phyloP scores from a whole-genome alignment of 2,888 invertebrate species.

The Brachyopa scutellaris region DNA sequence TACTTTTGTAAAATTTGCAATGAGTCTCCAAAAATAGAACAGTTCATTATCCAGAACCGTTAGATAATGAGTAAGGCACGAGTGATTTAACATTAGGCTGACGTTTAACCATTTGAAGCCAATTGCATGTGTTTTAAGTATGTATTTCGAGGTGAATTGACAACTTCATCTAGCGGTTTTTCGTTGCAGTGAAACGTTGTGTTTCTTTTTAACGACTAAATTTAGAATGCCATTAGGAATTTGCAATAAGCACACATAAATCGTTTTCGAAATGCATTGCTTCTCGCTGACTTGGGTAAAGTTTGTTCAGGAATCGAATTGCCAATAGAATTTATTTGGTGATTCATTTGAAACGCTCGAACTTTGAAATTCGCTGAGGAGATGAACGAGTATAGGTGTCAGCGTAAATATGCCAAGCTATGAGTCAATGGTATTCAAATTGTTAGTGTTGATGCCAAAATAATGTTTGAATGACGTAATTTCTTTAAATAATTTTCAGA shows the following conservation, averaged over 20 bases:
- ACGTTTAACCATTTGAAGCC: not conserved
- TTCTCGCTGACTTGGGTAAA: not conserved
- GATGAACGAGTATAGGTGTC: no score
- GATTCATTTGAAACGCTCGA: conserved; percentile 22
- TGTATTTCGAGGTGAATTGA: conserved; percentile 28
- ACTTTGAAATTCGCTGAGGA: conserved; percentile 1
- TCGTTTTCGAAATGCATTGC: not conserved
- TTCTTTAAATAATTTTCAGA: not conserved
- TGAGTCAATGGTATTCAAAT: conserved; percentile 19
- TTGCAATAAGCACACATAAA: not conserved
- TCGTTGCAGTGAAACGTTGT: no score
- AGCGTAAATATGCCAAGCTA: no score
- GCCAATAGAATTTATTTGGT: conserved; percentile 9
- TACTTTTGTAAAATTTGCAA: no score
- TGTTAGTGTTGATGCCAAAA: not conserved
- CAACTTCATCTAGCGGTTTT: no score
- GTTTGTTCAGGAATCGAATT: not conserved
- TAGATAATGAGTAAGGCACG: not conserved
- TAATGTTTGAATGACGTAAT: not conserved
- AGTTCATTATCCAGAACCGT: conserved; percentile 5
- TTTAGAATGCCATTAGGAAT: conserved; percentile 34
- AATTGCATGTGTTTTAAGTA: not conserved
- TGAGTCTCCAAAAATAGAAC: conserved; percentile 1
- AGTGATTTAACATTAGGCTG: not conserved
- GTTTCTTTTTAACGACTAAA: no score